These are phyloP conservation scores for Papilio demoleus DNA, from an alignment of 2,888 invertebrate species.

Conservation along the genomic window DNA sequence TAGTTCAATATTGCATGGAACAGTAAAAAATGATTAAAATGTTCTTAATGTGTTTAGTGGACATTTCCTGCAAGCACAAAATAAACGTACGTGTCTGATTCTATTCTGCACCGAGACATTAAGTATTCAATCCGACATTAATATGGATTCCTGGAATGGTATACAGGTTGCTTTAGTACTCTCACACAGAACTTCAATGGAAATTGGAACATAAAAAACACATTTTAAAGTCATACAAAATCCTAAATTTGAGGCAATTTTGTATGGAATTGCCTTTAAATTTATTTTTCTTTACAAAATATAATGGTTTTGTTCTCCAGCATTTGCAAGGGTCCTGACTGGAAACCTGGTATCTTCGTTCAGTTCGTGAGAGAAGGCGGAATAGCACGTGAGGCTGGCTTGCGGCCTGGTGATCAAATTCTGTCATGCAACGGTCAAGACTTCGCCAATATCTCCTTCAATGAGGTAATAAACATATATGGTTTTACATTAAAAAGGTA, in stretches of 20 bases:
- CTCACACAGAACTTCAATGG: background rate
- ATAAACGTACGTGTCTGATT: background rate
- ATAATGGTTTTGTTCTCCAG: slow-evolving; percentile 67
- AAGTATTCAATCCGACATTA: slow-evolving; percentile 8
- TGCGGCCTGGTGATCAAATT: slow-evolving; percentile 96
- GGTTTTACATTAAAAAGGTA: background rate
- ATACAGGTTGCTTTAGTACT: background rate
- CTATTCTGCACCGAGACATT: background rate
- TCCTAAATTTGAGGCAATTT: too few species aligned
- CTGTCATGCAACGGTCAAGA: slow-evolving; percentile 93
- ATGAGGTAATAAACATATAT: slow-evolving; percentile 83
- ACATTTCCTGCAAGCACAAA: background rate
- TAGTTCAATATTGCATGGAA: background rate
- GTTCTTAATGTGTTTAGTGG: background rate
- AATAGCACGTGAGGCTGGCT: slow-evolving; percentile 93
- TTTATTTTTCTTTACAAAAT: background rate
- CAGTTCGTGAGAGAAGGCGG: slow-evolving; percentile 95
- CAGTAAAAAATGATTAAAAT: background rate
- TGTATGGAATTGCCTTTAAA: too few species aligned
- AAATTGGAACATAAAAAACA: background rate
- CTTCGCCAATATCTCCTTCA: slow-evolving; percentile 90
- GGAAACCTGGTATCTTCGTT: slow-evolving; percentile 94
- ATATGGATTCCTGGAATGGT: background rate
- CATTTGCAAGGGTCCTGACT: slow-evolving; percentile 93
- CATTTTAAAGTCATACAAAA: too few species aligned